Evolutionary conservation across 1,140 invertebrate genomes (phyloP).

Genomic region (Drosophila varians): DNA sequence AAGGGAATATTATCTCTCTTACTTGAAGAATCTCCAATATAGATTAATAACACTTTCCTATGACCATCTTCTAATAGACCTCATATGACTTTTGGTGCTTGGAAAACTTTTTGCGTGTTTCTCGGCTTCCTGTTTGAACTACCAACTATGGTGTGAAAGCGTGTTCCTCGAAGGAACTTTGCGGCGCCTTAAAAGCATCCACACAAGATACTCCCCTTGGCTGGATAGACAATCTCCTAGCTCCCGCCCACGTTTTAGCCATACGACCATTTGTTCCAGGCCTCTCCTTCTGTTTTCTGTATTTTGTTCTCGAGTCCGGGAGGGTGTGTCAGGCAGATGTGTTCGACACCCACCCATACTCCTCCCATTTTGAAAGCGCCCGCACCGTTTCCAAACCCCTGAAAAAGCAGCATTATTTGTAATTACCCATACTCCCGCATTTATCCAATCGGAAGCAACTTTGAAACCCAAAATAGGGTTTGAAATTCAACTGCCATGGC

Average conservation of each 20-base stretch:
- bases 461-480: slow-evolving; percentile 83
- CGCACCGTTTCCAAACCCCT: background rate
- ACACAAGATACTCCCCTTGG: slow-evolving; percentile 16
- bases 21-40: too few species aligned
- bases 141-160: slow-evolving; percentile 33
- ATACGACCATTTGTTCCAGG: slow-evolving; percentile 23
- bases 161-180: slow-evolving; percentile 36
- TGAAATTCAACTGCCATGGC: slow-evolving; percentile 74
- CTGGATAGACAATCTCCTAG: slow-evolving; percentile 10
- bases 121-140: slow-evolving; percentile 30
- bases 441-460: slow-evolving; percentile 82
- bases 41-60: background rate
- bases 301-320: slow-evolving; percentile 8
- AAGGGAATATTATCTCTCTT: too few species aligned
- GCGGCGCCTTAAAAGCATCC: slow-evolving; percentile 26
- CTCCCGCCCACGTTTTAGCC: slow-evolving; percentile 6
- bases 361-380: slow-evolving; percentile 9
- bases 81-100: slow-evolving; percentile 7
- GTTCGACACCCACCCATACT: slow-evolving; percentile 17
- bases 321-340: slow-evolving; percentile 76
- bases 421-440: slow-evolving; percentile 80
- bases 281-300: slow-evolving; percentile 3
- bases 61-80: background rate
- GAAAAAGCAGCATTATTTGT: slow-evolving; percentile 66
- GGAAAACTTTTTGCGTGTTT: slow-evolving; percentile 35